These are phyloP conservation scores for Morpho helenor DNA, from an alignment of 2,888 invertebrate genomes.

Conservation along the genomic window DNA sequence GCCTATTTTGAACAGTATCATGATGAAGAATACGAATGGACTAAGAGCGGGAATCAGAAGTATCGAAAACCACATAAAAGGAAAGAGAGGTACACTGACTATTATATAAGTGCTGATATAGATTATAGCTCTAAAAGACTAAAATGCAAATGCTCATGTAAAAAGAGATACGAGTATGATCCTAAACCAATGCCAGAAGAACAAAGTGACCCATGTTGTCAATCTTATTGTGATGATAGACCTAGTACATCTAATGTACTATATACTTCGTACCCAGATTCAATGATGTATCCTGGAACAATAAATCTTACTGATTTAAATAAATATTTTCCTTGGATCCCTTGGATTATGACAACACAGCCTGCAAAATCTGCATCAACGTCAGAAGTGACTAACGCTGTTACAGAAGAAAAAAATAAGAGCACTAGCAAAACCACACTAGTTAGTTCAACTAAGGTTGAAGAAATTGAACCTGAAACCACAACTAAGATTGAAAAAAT, in stretches of 20 bases:
- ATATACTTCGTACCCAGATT: background rate
- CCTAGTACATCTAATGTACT: background rate
- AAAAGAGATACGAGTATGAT: background rate
- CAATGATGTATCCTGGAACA: constrained; percentile 5
- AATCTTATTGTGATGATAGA: constrained; percentile 3
- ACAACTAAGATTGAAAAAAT: background rate
- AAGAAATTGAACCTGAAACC: background rate
- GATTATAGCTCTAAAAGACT: constrained; percentile 7
- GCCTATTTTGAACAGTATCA: constrained; percentile 11
- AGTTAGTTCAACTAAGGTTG: background rate
- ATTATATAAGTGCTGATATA: constrained; percentile 9
- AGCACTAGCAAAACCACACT: background rate
- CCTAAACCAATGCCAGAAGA: constrained; percentile 3
- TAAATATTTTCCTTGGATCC: constrained; percentile 7
- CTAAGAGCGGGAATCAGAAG: background rate
- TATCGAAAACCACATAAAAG: constrained; percentile 1
- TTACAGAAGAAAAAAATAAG: background rate
- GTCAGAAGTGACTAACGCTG: background rate
- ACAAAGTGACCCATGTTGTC: constrained; percentile 4
- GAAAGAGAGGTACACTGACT: constrained; percentile 1
- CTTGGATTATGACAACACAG: background rate
- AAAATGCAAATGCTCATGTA: constrained; percentile 27
- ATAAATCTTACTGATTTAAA: background rate
- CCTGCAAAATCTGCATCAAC: background rate
- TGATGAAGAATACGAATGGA: constrained; percentile 7